These are phyloP conservation scores for Diploptera punctata DNA, from an alignment of 2,888 invertebrate genomes.

Conservation along the genomic window DNA sequence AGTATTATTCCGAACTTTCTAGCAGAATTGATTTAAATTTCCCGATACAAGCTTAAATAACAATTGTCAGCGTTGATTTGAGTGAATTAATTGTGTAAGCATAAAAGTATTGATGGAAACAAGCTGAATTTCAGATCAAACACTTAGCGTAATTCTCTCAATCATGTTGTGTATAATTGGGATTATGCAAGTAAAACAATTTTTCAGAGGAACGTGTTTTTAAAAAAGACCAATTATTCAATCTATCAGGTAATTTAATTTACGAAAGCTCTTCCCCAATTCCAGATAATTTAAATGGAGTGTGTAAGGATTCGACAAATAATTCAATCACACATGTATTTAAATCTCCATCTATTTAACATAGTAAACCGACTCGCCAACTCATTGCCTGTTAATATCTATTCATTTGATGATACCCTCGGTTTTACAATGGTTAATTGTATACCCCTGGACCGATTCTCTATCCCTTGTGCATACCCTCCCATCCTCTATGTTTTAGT, in stretches of 20 bases:
- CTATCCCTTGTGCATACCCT: slow-evolving; percentile 4
- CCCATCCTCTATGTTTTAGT: slow-evolving; percentile 23
- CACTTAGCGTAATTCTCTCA: too few species aligned
- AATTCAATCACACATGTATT: slow-evolving; percentile 11
- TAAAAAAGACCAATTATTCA: too few species aligned
- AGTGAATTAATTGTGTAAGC: too few species aligned
- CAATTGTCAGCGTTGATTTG: too few species aligned
- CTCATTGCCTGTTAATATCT: not conserved
- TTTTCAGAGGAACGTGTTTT: too few species aligned
- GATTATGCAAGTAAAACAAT: too few species aligned
- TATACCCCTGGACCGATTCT: slow-evolving; percentile 3
- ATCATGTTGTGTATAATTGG: too few species aligned
- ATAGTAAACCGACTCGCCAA: not conserved
- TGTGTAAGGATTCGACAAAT: not conserved
- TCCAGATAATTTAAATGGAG: not conserved
- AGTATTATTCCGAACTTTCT: too few species aligned
- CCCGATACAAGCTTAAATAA: too few species aligned
- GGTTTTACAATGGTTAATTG: slow-evolving; percentile 5
- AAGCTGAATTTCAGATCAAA: too few species aligned
- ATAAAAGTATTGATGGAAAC: too few species aligned
- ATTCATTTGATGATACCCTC: slow-evolving; percentile 14
- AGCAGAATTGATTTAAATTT: too few species aligned
- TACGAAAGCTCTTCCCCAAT: not conserved
- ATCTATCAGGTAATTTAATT: not conserved
- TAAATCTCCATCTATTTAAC: slow-evolving; percentile 1